Evolutionary conservation across 2,888 invertebrate species (phyloP).

Genomic region (Marronus borbonicus): DNA sequence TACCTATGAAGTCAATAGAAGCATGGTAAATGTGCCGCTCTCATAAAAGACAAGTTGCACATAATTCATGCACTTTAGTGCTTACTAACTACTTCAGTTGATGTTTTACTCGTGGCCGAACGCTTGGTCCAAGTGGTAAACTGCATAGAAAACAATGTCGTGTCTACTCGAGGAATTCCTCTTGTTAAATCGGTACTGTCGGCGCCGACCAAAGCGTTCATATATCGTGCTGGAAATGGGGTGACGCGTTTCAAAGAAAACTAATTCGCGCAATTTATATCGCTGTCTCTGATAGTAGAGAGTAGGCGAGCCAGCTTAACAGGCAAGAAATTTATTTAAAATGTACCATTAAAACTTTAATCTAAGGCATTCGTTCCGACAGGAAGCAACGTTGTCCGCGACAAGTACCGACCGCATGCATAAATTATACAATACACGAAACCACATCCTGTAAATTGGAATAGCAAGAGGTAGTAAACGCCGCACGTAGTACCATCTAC

Average conservation of each 20-base stretch:
- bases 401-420: conserved; percentile 47
- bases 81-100: background rate
- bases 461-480: conserved; percentile 44
- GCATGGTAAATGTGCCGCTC: no score
- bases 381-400: conserved; percentile 47
- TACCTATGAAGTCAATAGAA: no score
- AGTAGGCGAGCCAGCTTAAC: conserved; percentile 35
- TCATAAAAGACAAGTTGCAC: background rate
- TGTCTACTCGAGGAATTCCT: conserved; percentile 24
- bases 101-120: background rate
- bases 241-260: conserved; percentile 46
- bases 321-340: conserved; percentile 47
- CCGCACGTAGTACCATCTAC: background rate
- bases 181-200: conserved; percentile 37
- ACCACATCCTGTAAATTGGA: conserved; percentile 51
- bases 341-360: conserved; percentile 44
- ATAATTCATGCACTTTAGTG: background rate
- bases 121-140: background rate
- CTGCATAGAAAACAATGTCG: conserved; percentile 14
- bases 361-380: conserved; percentile 47
- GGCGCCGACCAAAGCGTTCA: conserved; percentile 33
- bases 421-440: conserved; percentile 51
- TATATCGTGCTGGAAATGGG: conserved; percentile 38
- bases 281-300: conserved; percentile 26
- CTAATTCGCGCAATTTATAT: conserved; percentile 39